These are phyloP conservation scores for Orthosia cruda DNA, from an alignment of 2,888 invertebrate genomes.

Conservation along the genomic window DNA sequence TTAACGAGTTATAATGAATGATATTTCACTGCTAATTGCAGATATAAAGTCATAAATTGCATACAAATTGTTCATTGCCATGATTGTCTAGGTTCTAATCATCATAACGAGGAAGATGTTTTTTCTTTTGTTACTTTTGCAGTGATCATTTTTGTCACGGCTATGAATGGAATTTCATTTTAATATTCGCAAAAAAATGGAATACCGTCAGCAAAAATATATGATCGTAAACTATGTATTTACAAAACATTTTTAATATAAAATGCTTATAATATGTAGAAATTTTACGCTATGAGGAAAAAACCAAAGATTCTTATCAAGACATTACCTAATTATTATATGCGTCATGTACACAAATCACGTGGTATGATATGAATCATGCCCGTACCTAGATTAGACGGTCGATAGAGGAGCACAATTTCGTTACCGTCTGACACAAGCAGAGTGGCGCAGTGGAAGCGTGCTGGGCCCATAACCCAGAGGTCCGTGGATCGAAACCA, in stretches of 20 bases:
- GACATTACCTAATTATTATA: not conserved
- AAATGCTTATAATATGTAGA: not conserved
- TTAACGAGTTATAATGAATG: conserved; percentile 88
- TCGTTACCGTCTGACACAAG: conserved; percentile 74
- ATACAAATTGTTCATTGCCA: conserved; percentile 88
- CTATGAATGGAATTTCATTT: conserved; percentile 81
- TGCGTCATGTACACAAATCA: too few relatives aligned
- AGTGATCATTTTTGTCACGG: conserved; percentile 71
- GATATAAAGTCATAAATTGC: conserved; percentile 83
- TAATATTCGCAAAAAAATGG: conserved; percentile 52
- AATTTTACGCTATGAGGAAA: not conserved
- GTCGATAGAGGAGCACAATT: conserved; percentile 5
- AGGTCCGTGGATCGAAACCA: conserved; percentile 97
- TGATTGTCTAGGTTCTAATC: conserved; percentile 80
- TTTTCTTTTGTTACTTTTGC: conserved; percentile 71
- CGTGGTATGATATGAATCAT: not conserved
- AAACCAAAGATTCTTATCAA: not conserved
- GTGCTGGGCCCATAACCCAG: conserved; percentile 97
- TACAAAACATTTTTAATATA: not conserved
- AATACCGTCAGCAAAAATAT: conserved; percentile 68
- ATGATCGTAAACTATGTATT: not conserved
- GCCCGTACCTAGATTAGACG: conserved; percentile 4
- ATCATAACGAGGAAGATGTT: conserved; percentile 67
- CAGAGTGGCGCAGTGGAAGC: conserved; percentile 96
- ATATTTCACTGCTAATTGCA: conserved; percentile 86